phyloP scores from a whole-genome alignment of 2,888 invertebrate genomes.

The Dorcus hopei region DNA sequence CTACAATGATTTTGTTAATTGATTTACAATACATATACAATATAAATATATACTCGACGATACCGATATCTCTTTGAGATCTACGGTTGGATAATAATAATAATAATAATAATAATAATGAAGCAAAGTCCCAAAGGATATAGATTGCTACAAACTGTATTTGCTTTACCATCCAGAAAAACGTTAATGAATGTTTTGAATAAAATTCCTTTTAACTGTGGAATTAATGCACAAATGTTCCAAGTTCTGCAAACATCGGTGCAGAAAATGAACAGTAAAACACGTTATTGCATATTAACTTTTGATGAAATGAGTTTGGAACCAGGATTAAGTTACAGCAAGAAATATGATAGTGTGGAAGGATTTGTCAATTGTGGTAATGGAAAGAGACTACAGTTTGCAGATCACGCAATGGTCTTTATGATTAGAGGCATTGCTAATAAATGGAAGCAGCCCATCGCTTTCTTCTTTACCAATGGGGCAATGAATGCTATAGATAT shows the following conservation, averaged over 20 bases:
- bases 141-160: too few species aligned
- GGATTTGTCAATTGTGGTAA: constrained; percentile 15
- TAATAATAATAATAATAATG: too few species aligned
- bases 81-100: too few species aligned
- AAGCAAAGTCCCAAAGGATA: too few species aligned
- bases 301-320: constrained; percentile 13
- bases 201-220: not conserved
- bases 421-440: too few species aligned
- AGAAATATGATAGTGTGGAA: constrained; percentile 8
- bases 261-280: not conserved
- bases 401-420: constrained; percentile 2
- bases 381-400: constrained; percentile 1
- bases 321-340: constrained; percentile 4
- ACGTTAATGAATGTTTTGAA: too few species aligned
- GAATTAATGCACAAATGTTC: constrained; percentile 9
- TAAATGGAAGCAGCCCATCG: too few species aligned
- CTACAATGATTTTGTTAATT: too few species aligned
- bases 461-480: constrained; percentile 3
- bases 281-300: not conserved
- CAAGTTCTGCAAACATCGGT: constrained; percentile 4
- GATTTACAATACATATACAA: too few species aligned
- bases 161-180: too few species aligned
- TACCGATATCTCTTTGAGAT: too few species aligned
- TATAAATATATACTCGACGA: too few species aligned
- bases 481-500: constrained; percentile 3